phyloP scores from a whole-genome alignment of 92 coral and sea anemone species.

The Palythoa caribaeorum region DNA sequence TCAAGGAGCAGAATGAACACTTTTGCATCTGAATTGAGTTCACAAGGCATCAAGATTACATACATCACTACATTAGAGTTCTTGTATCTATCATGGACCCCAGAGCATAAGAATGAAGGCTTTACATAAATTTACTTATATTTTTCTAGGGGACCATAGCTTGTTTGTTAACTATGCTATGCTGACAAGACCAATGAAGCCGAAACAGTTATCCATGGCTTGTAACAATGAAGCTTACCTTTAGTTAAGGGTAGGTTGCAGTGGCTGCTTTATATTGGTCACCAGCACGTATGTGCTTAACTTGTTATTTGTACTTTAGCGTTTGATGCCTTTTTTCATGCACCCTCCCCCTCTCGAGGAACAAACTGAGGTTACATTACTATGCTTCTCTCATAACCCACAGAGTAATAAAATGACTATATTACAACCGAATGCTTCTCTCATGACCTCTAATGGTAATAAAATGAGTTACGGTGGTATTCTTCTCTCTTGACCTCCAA shows the following conservation, averaged over 20 bases:
- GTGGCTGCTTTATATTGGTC: too few species aligned
- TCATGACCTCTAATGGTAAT: not conserved
- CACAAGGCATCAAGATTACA: not conserved
- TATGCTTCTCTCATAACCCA: too few species aligned
- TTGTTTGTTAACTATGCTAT: not conserved
- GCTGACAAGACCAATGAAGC: too few species aligned
- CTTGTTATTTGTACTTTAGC: not conserved
- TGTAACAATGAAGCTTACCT: too few species aligned
- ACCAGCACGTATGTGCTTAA: too few species aligned
- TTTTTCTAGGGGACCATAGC: not conserved
- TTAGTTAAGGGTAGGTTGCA: too few species aligned
- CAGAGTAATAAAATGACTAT: too few species aligned
- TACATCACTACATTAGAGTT: not conserved
- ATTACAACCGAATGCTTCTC: not conserved
- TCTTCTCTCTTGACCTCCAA: too few species aligned
- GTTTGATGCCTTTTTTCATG: not conserved
- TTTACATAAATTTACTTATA: not conserved
- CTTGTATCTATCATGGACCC: not conserved
- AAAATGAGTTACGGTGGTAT: too few species aligned
- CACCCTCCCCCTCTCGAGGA: not conserved
- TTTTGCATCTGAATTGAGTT: not conserved
- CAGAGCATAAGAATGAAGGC: constrained; percentile 21
- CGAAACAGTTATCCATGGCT: too few species aligned
- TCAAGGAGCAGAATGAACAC: not conserved
- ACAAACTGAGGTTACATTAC: too few species aligned